phyloP scores from a whole-genome alignment of 1,140 invertebrate species.

The Drosophila kikkawai region DNA sequence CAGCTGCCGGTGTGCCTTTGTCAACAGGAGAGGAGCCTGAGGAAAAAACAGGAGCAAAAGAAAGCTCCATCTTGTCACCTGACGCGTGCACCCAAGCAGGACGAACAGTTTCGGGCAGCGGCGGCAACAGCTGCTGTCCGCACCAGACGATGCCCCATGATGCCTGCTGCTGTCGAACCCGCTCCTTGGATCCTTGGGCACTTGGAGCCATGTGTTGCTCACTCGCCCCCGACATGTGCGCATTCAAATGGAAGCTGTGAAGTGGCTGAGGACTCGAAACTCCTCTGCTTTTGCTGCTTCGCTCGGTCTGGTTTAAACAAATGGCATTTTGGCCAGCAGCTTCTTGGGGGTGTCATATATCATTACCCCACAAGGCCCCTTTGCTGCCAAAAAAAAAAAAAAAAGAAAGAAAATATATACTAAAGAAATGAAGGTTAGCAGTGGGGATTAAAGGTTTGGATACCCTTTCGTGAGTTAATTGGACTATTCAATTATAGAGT shows the following conservation, averaged over 20 bases:
- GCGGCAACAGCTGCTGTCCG: conserved; percentile 66
- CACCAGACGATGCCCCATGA: conserved; percentile 23
- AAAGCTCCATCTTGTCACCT: conserved; percentile 71
- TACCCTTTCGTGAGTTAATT: conserved; percentile 7
- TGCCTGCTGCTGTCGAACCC: neutral
- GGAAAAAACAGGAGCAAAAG: conserved; percentile 20
- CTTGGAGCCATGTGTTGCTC: conserved; percentile 73
- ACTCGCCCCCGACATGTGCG: conserved; percentile 60
- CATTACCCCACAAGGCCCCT: conserved; percentile 53
- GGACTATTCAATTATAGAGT: neutral
- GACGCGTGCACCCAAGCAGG: conserved; percentile 70
- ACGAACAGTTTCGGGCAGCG: conserved; percentile 24
- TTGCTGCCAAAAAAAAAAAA: conserved; percentile 22
- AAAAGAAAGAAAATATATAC: neutral
- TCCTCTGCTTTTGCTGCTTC: conserved; percentile 23
- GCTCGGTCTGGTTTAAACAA: conserved; percentile 68
- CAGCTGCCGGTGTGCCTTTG: conserved; percentile 63
- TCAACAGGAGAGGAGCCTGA: conserved; percentile 35
- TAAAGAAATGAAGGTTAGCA: conserved; percentile 17
- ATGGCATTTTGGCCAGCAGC: conserved; percentile 73
- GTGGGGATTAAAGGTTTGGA: neutral
- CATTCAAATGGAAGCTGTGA: conserved; percentile 82
- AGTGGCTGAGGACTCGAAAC: conserved; percentile 32
- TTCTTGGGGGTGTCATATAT: conserved; percentile 77
- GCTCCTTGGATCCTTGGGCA: conserved; percentile 9